Base-by-base conservation (phyloP, 2,888 invertebrate genomes). In the Dorcus hopei region DNA sequence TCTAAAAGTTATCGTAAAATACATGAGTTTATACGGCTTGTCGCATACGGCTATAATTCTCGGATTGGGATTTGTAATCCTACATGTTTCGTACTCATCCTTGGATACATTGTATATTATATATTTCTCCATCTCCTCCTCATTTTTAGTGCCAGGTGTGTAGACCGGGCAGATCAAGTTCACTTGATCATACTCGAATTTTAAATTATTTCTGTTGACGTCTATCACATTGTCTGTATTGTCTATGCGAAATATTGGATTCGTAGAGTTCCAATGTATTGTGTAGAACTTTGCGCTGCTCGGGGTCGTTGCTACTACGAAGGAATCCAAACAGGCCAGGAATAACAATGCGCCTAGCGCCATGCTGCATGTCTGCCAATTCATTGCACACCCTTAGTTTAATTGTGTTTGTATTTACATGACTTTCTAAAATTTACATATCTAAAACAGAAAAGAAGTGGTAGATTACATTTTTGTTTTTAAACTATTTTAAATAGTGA, bases 201-300 rank as follows among this genome's bases (percentile, higher is more conserved):
- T 91, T 69, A 77, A 67, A 79, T 95, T 95, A 68, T 93, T 93
- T 80, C 93, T 91, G 82, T 95, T 95, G 72, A 96, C 90, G 80
- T 96, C 95, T 79, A 95, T 95, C 80, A 96, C 94, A 80, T 96
- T 95, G 81, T 96, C 95, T 50, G 95, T 95, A 81, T 96, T 96
- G 85, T 96, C 95, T 86, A 95, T 95, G 80, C 95, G 89, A 82
- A 96, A 96, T 57, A 79, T 79, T 52, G 78, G 78, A 66, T 79
- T 79, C 61, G 78, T 74, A 23, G 77, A 77, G 70, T 79, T 79
- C 79, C 79, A 79, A 61, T 79, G 78, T 61, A 79, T 79, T 52
- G 76, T 78, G 70, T 78, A 79, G 66, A 77, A 77, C 58, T 75
- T 76, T 49, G 79, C 79, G 67, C 76, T 78, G 66, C 75, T 76